Conservation (phyloP, 2,797 vertebrate species). For the Chiloscyllium punctatum region DNA sequence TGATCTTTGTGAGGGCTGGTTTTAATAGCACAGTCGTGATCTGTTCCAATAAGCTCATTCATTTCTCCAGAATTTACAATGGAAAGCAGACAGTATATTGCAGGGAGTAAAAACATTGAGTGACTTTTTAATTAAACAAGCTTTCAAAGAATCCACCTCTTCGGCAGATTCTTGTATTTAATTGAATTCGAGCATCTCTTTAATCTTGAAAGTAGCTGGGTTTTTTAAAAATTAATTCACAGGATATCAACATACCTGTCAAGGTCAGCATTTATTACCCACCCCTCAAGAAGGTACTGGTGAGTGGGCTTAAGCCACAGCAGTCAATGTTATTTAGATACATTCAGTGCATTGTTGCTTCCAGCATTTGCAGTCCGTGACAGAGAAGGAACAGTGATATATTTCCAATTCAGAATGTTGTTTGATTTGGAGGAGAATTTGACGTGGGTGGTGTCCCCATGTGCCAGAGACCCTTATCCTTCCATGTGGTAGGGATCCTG, state of each 20-base stretch:
- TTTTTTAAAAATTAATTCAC: not conserved
- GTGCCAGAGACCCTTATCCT: not conserved
- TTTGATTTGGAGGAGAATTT: not conserved
- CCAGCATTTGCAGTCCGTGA: not conserved
- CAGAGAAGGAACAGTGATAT: not conserved
- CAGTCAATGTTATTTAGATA: not conserved
- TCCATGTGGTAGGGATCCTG: not conserved
- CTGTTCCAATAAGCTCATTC: not conserved
- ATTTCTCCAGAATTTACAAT: not conserved
- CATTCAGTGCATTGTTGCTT: not conserved
- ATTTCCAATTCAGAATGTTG: not conserved
- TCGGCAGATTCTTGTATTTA: not conserved
- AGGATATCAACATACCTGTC: not conserved
- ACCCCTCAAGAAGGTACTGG: not conserved
- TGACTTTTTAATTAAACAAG: constrained; percentile 9
- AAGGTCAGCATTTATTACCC: not conserved
- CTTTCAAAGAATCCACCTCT: not conserved
- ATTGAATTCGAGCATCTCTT: not conserved
- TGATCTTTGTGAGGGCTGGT: not conserved
- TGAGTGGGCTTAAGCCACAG: not conserved
- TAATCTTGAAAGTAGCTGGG: not conserved
- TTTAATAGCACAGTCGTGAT: not conserved
- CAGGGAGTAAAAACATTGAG: not conserved
- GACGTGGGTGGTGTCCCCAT: not conserved
- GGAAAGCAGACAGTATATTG: not conserved